Base-by-base conservation (phyloP, 2,113 vertebrate species). In the Chloropsis hardwickii region DNA sequence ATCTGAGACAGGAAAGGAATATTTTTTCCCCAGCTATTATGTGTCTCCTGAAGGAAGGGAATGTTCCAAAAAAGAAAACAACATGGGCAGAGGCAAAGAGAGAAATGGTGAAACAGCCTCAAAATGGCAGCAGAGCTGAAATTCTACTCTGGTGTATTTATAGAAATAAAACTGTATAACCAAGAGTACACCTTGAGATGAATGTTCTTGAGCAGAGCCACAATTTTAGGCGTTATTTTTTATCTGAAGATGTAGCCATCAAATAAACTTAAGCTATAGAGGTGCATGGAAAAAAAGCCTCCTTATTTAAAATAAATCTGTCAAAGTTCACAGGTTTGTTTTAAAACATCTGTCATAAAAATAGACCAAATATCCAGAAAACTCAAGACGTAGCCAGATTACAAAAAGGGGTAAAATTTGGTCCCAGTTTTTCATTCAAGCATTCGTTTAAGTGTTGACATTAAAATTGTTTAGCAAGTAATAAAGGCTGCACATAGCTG, bases 121-220 rank as follows among this genome's bases (percentile, higher is more conserved):
- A 8, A 88, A 96, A 88, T 90, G 93, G 88, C 83, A 90, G 56
- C 40, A 54, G 71, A 88, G 53, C 57, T 90, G 64, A 93, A 93
- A 86, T 74, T 83, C 35, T 83, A 21, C 69, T 88, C 58, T 62
- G 27, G 3, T 78, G 11, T 84, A 62, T 88, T 91, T 86, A 74
- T 45, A 81, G 76, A 74, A 88, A 81, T 88, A 31, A 71, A 78
- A 81, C 42, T 2, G 1, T 58, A 1, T 67, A 77, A 81, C 85
- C 44, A 48, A 42, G 58, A 86, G 23, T 17, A 47, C 31, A 86
- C 60, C 45, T 84, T 7, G 2, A 44, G 29, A 74, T 74, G n/a
- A 81, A 86, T 33, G 25, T 74, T 90, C 72, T 78, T 86, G 61
- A 74, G 44, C 40, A 83, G 23, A 82, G 81, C 50, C 74, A 91